phyloP scores from a whole-genome alignment of 1,140 invertebrate genomes.

The Gryllus bimaculatus region DNA sequence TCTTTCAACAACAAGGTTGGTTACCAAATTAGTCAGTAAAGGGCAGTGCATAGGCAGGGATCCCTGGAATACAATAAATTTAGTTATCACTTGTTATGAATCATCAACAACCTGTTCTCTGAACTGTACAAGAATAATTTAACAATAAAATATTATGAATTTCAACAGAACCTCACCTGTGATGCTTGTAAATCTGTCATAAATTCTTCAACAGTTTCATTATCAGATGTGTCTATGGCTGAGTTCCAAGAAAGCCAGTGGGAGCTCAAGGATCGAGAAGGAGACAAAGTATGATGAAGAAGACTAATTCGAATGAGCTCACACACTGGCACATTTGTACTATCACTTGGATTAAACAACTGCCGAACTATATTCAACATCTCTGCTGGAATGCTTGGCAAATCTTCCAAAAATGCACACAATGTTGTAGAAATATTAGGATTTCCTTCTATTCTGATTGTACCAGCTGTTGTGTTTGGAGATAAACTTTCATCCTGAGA shows the following conservation, averaged over 20 bases:
- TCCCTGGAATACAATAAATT: conserved; percentile 22
- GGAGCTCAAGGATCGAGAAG: neutral
- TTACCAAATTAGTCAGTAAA: conserved; percentile 30
- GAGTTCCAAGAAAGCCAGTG: neutral
- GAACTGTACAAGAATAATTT: neutral
- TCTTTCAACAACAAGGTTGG: conserved; percentile 29
- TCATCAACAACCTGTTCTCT: neutral
- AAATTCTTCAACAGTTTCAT: neutral
- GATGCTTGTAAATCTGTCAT: neutral
- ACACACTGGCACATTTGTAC: neutral
- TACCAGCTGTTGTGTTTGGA: too few species aligned
- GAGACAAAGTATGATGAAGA: neutral
- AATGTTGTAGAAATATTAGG: conserved; percentile 3
- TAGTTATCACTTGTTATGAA: neutral
- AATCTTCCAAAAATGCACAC: neutral
- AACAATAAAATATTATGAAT: neutral
- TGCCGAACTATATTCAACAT: neutral
- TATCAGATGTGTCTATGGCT: neutral
- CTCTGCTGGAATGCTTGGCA: neutral
- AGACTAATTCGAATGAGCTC: neutral
- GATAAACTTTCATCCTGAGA: neutral
- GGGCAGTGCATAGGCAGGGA: conserved; percentile 25
- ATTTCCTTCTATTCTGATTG: neutral
- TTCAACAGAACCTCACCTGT: neutral
- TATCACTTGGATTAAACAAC: neutral